A percentile compares a stretch with the other conserved stretches of the same genome.
phyloP scores from a whole-genome alignment of 2,113 vertebrate genomes.

The Taurulus bubalis region DNA sequence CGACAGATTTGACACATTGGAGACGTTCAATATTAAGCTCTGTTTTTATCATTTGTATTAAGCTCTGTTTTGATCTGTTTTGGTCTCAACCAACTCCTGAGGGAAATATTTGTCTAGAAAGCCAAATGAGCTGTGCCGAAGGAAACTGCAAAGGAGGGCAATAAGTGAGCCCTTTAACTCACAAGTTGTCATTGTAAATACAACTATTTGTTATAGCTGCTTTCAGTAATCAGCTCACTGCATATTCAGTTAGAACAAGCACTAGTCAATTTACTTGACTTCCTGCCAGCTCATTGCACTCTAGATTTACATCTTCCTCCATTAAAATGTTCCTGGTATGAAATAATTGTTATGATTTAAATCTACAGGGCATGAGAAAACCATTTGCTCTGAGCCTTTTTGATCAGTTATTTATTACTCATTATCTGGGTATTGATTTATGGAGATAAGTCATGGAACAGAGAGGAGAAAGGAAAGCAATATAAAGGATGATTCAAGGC shows the following conservation, averaged over 20 bases:
- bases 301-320: slow-evolving; percentile 29
- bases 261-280: slow-evolving; percentile 30
- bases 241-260: slow-evolving; percentile 8
- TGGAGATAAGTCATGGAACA: slow-evolving; percentile 57
- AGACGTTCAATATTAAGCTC: background rate
- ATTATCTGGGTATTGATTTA: slow-evolving; percentile 58
- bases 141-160: background rate
- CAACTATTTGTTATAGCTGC: background rate
- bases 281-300: slow-evolving; percentile 25
- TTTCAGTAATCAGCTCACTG: background rate
- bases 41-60: background rate
- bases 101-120: background rate
- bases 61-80: background rate
- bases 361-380: slow-evolving; percentile 50
- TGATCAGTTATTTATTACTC: slow-evolving; percentile 65
- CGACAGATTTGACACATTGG: background rate
- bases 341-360: slow-evolving; percentile 44
- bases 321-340: slow-evolving; percentile 31
- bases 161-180: background rate
- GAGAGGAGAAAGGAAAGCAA: slow-evolving; percentile 35
- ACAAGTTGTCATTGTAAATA: background rate
- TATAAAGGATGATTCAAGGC: slow-evolving; percentile 60
- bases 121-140: background rate
- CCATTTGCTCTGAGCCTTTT: slow-evolving; percentile 32
- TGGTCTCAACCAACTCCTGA: background rate